phyloP scores from a whole-genome alignment of 2,797 vertebrate species.

The Spinus pinus region DNA sequence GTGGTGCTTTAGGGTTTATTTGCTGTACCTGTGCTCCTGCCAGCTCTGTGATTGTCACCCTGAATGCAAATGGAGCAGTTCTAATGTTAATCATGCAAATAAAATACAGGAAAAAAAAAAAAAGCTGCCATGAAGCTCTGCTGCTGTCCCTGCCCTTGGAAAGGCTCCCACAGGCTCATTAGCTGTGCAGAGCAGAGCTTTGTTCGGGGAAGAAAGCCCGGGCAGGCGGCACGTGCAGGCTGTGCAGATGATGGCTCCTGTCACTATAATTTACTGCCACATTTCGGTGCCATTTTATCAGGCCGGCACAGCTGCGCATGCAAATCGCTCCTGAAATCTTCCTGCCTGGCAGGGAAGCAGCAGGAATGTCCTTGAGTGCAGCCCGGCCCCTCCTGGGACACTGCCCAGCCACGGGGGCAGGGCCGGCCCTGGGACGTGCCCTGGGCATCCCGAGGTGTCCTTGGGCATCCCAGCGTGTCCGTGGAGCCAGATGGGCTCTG shows the following conservation, averaged over 20 bases:
- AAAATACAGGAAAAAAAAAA: not conserved
- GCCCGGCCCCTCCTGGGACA: not conserved
- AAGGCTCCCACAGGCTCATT: not conserved
- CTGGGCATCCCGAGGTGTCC: not conserved
- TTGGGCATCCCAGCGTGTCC: not conserved
- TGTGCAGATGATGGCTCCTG: not conserved
- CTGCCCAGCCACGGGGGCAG: not conserved
- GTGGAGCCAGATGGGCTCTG: not conserved
- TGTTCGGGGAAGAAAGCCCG: not conserved
- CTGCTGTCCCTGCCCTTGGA: slow-evolving; percentile 7
- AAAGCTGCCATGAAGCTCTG: not conserved
- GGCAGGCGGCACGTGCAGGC: not conserved
- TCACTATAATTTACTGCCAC: slow-evolving; percentile 2
- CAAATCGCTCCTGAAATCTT: not conserved
- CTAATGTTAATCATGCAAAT: not conserved
- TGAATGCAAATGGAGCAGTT: not conserved
- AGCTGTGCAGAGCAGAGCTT: slow-evolving; percentile 16
- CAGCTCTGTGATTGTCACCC: not conserved
- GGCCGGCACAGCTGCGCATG: not conserved
- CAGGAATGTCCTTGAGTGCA: not conserved
- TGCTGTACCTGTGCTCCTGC: not conserved
- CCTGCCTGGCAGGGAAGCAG: not conserved
- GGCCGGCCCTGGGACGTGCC: not conserved
- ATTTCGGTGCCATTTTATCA: not conserved
- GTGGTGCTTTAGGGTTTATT: not conserved